phyloP scores from a whole-genome alignment of 2,113 vertebrate genomes.

The Cinclus mexicanus region DNA sequence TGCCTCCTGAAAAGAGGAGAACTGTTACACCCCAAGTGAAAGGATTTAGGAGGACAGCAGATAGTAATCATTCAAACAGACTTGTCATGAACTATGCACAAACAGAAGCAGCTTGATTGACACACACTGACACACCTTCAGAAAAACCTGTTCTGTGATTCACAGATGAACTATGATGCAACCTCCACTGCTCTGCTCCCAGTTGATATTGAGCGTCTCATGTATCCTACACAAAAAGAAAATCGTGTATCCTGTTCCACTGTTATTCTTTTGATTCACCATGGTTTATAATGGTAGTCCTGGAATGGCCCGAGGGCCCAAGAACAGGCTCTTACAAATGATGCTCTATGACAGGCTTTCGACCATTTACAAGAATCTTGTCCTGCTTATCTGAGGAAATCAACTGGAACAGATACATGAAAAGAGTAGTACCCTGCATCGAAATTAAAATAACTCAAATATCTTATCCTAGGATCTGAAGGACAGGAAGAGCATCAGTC shows the following conservation, averaged over 20 bases:
- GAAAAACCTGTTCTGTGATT: background rate
- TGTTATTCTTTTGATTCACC: background rate
- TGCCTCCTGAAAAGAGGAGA: background rate
- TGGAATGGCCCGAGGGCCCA: background rate
- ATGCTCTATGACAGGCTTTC: background rate
- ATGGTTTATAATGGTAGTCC: background rate
- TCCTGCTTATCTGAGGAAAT: background rate
- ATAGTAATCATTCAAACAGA: background rate
- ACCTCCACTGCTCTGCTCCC: background rate
- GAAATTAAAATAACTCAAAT: background rate
- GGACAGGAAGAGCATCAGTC: background rate
- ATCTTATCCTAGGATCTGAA: background rate
- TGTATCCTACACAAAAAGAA: background rate
- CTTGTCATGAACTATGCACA: background rate
- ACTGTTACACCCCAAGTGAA: background rate
- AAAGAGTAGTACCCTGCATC: background rate
- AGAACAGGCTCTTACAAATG: background rate
- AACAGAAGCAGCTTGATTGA: background rate
- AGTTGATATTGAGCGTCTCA: background rate
- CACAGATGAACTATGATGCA: background rate
- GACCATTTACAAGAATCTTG: background rate
- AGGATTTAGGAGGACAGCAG: background rate
- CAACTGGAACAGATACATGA: background rate
- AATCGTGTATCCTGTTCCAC: background rate
- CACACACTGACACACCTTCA: background rate